Evolutionary conservation across 2,888 invertebrate genomes (phyloP).

Genomic region (Argyresthia albistria): DNA sequence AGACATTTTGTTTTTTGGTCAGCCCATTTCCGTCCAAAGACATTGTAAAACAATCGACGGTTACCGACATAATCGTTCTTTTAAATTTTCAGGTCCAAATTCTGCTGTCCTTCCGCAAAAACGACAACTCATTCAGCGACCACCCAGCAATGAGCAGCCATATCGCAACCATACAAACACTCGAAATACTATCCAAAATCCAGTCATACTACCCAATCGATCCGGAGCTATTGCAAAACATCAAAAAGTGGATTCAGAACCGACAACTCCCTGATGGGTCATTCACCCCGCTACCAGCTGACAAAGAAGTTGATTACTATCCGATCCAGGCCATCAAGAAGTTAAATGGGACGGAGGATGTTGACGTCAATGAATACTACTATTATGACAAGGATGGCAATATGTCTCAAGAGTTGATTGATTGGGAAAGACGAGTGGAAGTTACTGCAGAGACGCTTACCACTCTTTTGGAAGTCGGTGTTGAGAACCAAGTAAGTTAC

Average conservation of each 20-base stretch:
- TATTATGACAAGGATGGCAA: slow-evolving; percentile 66
- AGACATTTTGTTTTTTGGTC: too few relatives aligned
- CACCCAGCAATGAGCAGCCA: slow-evolving; percentile 76
- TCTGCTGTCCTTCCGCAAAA: slow-evolving; percentile 73
- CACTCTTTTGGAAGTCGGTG: slow-evolving; percentile 73
- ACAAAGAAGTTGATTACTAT: slow-evolving; percentile 68
- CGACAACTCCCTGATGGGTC: slow-evolving; percentile 75
- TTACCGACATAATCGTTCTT: too few relatives aligned
- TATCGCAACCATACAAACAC: slow-evolving; percentile 69
- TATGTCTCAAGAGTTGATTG: slow-evolving; percentile 56
- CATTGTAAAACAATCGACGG: too few relatives aligned
- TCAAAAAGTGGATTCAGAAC: slow-evolving; percentile 75
- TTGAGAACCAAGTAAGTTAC: slow-evolving; percentile 63
- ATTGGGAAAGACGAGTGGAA: slow-evolving; percentile 71
- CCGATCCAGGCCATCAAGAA: slow-evolving; percentile 45
- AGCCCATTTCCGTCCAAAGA: too few relatives aligned
- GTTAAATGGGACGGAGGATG: slow-evolving; percentile 40
- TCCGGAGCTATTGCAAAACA: slow-evolving; percentile 70
- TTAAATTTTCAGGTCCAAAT: slow-evolving; percentile 66
- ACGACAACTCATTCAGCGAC: slow-evolving; percentile 78
- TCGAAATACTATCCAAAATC: slow-evolving; percentile 74
- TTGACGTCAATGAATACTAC: slow-evolving; percentile 59
- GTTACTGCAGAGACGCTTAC: slow-evolving; percentile 76
- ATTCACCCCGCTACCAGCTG: slow-evolving; percentile 72
- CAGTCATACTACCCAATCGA: slow-evolving; percentile 75